Conservation (phyloP, 2,888 invertebrate species). For the Stictocephala bisonia region DNA sequence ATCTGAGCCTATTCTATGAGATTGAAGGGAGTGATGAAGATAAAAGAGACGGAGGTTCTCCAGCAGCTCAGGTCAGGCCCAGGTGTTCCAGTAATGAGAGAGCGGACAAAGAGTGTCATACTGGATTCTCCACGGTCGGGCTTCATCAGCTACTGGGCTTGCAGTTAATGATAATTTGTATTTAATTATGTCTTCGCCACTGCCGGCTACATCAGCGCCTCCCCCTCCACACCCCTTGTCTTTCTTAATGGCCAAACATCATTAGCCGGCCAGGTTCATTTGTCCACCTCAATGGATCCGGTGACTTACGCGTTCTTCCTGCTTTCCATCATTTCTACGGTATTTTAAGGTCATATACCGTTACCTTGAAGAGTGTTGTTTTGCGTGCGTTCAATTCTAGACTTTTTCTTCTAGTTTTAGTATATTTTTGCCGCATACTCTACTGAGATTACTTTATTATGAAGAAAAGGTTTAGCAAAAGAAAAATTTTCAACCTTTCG, state of each 20-base stretch:
- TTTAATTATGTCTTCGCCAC: conserved; percentile 46
- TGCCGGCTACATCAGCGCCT: conserved; percentile 31
- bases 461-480: too few species aligned
- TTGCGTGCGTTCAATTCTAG: too few species aligned
- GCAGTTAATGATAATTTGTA: conserved; percentile 45
- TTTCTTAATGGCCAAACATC: conserved; percentile 23
- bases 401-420: too few species aligned
- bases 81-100: neutral
- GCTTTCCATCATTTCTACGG: too few species aligned
- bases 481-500: too few species aligned
- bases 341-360: too few species aligned
- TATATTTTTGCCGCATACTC: too few species aligned
- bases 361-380: too few species aligned
- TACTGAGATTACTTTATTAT: too few species aligned
- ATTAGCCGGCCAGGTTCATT: conserved; percentile 17
- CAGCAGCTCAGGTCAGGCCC: neutral
- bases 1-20: too few species aligned
- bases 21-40: neutral
- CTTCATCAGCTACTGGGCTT: conserved; percentile 46
- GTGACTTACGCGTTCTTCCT: too few species aligned
- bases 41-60: too few species aligned
- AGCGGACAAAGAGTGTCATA: conserved; percentile 44
- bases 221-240: neutral
- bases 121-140: conserved; percentile 44
- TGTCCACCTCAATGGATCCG: conserved; percentile 22